Conservation (phyloP, 2,797 vertebrate species). For the Tadarida brasiliensis region DNA sequence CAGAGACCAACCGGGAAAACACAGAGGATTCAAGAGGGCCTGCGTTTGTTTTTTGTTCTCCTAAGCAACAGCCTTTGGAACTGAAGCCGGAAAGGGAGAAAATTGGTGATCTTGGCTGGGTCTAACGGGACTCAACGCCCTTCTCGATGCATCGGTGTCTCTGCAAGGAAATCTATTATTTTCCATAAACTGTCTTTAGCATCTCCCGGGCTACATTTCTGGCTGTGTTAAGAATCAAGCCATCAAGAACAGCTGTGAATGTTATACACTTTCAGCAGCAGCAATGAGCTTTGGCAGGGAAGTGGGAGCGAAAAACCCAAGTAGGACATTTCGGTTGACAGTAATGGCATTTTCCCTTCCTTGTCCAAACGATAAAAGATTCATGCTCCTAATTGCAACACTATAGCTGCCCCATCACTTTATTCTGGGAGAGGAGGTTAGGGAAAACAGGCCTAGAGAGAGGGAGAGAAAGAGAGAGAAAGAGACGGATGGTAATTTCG, state of each 20-base stretch:
- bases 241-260: constrained; percentile 68
- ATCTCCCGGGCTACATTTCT: constrained; percentile 79
- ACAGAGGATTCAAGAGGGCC: constrained; percentile 71
- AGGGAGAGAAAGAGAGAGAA: constrained; percentile 77
- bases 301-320: constrained; percentile 78
- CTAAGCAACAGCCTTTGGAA: constrained; percentile 66
- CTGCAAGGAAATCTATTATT: constrained; percentile 75
- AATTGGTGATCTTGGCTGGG: constrained; percentile 69
- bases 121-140: constrained; percentile 36
- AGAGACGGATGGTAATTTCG: constrained; percentile 43
- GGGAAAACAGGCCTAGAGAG: constrained; percentile 78
- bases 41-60: neutral
- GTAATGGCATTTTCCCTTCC: constrained; percentile 79
- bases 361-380: constrained; percentile 82
- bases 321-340: constrained; percentile 79
- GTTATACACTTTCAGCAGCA: constrained; percentile 60
- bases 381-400: constrained; percentile 77
- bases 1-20: constrained; percentile 60
- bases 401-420: constrained; percentile 81
- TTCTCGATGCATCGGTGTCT: constrained; percentile 19
- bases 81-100: constrained; percentile 70
- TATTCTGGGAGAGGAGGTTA: constrained; percentile 73
- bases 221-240: constrained; percentile 73
- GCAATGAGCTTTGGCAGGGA: constrained; percentile 71
- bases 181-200: constrained; percentile 65